Evolutionary conservation across 2,888 invertebrate species (phyloP), one percentile per base, ranked within the genome.

Genomic region (Euclidia mi): DNA sequence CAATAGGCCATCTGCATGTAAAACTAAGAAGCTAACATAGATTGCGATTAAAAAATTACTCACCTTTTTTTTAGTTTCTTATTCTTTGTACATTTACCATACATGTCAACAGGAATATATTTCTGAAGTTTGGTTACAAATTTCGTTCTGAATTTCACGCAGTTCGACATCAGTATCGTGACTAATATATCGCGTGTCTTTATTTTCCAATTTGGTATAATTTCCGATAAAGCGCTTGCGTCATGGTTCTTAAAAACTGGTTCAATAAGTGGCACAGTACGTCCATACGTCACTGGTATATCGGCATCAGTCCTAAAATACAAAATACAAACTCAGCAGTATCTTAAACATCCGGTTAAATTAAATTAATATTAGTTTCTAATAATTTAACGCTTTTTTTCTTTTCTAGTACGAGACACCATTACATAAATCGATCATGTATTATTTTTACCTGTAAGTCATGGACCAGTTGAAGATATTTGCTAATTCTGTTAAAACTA

Each of bases 281-380:
- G 92, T 0, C 96, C 96, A 53, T 96, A 96, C 0, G 96, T 96
- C 2, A 96, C 96, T 0, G 96, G 96, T 11, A 96, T 91, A 66
- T 96, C 96, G 1, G 96, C 93, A 61, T 95, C 95, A 79, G 89
- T 94, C 77, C 97, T 96, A 85, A 78, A 48, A n/a, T 20, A n/a
- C 0, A 18, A n/a, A n/a, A n/a, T n/a, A n/a, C n/a, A n/a, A n/a
- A n/a, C n/a, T n/a, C n/a, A n/a, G n/a, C n/a, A n/a, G n/a, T n/a
- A n/a, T n/a, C n/a, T n/a, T n/a, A n/a, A n/a, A n/a, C n/a, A n/a
- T n/a, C n/a, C n/a, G n/a, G n/a, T n/a, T n/a, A n/a, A n/a, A n/a
- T n/a, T n/a, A n/a, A n/a, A n/a, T n/a, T n/a, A n/a, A n/a, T n/a
- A n/a, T n/a, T n/a, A n/a, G n/a, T n/a, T n/a, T n/a, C n/a, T n/a